These are phyloP conservation scores for Argyresthia goedartella DNA, from an alignment of 2,888 invertebrate genomes.

Conservation along the genomic window DNA sequence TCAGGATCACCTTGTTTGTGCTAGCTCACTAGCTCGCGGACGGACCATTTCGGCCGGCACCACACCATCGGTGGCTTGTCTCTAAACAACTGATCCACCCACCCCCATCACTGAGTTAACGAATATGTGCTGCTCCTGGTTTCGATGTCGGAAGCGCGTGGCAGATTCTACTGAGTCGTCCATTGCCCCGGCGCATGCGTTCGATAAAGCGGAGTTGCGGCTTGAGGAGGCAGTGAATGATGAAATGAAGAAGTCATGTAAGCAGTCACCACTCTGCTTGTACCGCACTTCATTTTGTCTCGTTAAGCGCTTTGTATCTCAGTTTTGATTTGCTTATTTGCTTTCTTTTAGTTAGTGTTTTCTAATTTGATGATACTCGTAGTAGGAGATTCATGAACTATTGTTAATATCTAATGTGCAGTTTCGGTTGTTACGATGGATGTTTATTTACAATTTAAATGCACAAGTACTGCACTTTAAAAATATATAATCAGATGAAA, in stretches of 20 bases:
- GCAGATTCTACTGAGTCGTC: conserved; percentile 35
- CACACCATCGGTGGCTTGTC: conserved; percentile 19
- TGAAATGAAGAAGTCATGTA: conserved; percentile 32
- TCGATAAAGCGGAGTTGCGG: conserved; percentile 25
- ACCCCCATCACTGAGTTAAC: neutral
- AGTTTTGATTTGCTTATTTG: neutral
- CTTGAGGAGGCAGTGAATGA: neutral
- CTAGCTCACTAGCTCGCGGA: conserved; percentile 54
- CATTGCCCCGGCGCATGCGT: conserved; percentile 36
- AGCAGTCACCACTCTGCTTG: conserved; percentile 21
- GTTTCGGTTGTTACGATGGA: no score
- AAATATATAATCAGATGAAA: no score
- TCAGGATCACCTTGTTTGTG: conserved; percentile 61
- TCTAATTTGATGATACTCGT: no score
- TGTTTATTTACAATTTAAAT: no score
- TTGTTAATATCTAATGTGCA: no score
- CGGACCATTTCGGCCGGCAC: conserved; percentile 44
- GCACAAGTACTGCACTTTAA: no score
- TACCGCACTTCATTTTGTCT: conserved; percentile 14
- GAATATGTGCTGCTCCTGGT: conserved; percentile 62
- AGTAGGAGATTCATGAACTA: no score
- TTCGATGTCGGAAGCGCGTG: conserved; percentile 50
- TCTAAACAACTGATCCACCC: neutral
- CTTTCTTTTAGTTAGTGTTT: neutral
- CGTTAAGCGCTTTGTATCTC: conserved; percentile 13